Evolutionary conservation across 2,888 invertebrate species (phyloP).

Genomic region (Platynereis dumerilii): DNA sequence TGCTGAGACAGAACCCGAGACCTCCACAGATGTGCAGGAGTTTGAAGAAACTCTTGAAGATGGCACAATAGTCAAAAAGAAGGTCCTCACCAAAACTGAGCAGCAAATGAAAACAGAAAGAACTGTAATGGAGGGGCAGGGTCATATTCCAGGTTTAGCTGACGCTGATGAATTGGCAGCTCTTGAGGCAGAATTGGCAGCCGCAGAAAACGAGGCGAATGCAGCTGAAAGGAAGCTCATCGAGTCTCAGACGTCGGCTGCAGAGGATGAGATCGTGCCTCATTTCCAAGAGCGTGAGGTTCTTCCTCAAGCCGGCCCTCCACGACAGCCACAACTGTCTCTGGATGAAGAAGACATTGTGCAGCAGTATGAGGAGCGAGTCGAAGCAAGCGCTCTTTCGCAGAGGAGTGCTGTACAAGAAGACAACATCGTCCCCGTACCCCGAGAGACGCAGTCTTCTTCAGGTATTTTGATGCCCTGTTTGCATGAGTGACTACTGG

Average conservation of each 20-base stretch:
- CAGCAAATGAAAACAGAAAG: slow-evolving; percentile 38
- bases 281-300: not conserved
- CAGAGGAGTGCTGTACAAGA: not conserved
- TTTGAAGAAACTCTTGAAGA: slow-evolving; percentile 39
- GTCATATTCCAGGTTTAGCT: slow-evolving; percentile 11
- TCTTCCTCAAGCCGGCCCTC: not conserved
- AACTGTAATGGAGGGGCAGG: slow-evolving; percentile 33
- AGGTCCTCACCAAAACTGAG: slow-evolving; percentile 38
- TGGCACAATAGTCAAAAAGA: slow-evolving; percentile 39
- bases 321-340: not conserved
- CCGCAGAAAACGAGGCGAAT: slow-evolving; percentile 3
- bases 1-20: slow-evolving; percentile 28
- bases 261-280: slow-evolving; percentile 14
- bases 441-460: not conserved
- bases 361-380: not conserved
- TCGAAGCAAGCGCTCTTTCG: not conserved
- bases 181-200: not conserved
- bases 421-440: slow-evolving; percentile 1
- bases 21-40: slow-evolving; percentile 35
- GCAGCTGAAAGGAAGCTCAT: not conserved
- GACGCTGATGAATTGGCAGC: slow-evolving; percentile 6
- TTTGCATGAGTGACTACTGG: too few relatives aligned
- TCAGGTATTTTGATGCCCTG: too few relatives aligned
- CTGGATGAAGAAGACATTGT: slow-evolving; percentile 10
- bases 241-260: not conserved